A percentile compares a stretch with the other conserved stretches of the same genome.
phyloP scores from a whole-genome alignment of 2,797 vertebrate species.

The Hydrolagus colliei region DNA sequence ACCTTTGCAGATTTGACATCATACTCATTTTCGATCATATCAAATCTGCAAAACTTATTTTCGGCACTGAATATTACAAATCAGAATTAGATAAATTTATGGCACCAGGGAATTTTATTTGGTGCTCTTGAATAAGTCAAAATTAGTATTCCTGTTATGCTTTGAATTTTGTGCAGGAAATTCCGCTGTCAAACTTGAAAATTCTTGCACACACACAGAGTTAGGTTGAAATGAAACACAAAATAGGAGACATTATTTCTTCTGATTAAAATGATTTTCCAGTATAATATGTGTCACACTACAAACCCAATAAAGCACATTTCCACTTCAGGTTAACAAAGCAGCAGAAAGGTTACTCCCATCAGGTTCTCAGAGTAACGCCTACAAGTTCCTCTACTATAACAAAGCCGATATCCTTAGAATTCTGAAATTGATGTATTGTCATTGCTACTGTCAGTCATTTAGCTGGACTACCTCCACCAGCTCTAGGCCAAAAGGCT shows the following conservation, averaged over 20 bases:
- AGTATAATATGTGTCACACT: background rate
- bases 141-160: background rate
- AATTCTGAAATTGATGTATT: slow-evolving; percentile 30
- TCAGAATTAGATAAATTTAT: background rate
- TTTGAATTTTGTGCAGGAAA: no score
- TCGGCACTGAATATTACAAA: background rate
- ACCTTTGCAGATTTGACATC: background rate
- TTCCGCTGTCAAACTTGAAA: background rate
- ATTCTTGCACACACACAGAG: no score
- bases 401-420: background rate
- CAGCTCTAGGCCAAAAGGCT: slow-evolving; percentile 69
- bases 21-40: background rate
- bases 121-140: background rate
- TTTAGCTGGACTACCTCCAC: slow-evolving; percentile 65
- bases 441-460: slow-evolving; percentile 49
- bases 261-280: slow-evolving; percentile 8
- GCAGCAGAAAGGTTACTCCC: slow-evolving; percentile 54
- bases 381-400: background rate
- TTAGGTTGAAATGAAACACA: background rate
- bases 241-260: background rate
- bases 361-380: slow-evolving; percentile 27
- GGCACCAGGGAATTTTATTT: background rate
- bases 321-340: slow-evolving; percentile 59
- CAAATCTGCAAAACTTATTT: slow-evolving; percentile 7
- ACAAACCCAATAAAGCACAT: slow-evolving; percentile 40